Base-by-base conservation (phyloP, 2,888 invertebrate genomes). In the Tachina fera region DNA sequence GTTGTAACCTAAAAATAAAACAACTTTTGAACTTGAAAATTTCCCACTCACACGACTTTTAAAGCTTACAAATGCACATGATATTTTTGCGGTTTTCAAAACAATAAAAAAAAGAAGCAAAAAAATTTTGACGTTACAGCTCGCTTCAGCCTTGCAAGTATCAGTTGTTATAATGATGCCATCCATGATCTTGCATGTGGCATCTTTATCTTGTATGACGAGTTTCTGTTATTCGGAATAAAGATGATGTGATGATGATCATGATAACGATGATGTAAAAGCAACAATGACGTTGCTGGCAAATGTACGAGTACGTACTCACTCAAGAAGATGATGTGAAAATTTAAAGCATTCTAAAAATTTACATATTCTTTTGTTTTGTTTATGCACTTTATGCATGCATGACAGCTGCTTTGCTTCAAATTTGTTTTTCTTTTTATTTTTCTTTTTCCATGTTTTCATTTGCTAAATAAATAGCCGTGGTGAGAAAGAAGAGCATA, bases 11-110 rank as follows among this genome's bases (percentile, higher is more conserved):
- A 56, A 45, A 71, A 79, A 79, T 14, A 58, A 70, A 60, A 43
- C 3, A n/a, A 68, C 39, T 85, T 77, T 75, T 82, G 85, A 85
- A 85, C 81, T 85, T 85, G 81, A 85, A 85, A 78, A 78, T 78
- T 85, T 85, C 82, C 78, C 85, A 85, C 85, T 75, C 75, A 85
- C 85, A 78, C 75, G 72, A 76, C 56, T 47, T 31, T 67, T 22
- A 65, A 80, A 47, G 14, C 19, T 60, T 13, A 43, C 19, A 67
- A 43, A 63, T 51, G 10, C 67, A 72, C 79, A 75, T 75, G 70
- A 16, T 45, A 71, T 49, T 19, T 67, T 60, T 67, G 61, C 6
- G 49, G 63, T 58, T 76, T 65, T 65, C 3, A n/a, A 79, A 45
- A 71, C 53, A 67, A 72, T 72, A 65, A 19, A 10, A 60, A 47